Conservation (phyloP, 2,888 invertebrate species). For the Diadegma fenestrale region DNA sequence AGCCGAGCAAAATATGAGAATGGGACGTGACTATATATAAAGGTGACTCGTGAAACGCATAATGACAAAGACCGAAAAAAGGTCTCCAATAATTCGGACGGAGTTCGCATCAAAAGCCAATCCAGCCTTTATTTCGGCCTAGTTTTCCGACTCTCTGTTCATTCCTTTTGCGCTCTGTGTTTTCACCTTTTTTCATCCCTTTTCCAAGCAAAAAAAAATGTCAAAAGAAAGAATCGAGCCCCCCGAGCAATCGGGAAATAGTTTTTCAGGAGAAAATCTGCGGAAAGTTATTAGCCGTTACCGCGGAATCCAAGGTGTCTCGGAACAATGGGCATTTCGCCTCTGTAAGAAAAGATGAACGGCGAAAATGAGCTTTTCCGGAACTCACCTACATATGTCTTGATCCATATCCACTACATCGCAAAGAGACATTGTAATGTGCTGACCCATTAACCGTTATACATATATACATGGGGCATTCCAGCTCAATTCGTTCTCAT, state of each 20-base stretch:
- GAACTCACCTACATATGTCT: not conserved
- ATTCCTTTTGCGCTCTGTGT: not conserved
- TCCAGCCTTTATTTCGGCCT: constrained; percentile 52
- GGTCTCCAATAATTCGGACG: constrained; percentile 55
- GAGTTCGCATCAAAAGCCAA: constrained; percentile 26
- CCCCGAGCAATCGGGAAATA: constrained; percentile 53
- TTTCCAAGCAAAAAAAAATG: constrained; percentile 15
- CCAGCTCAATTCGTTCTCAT: not conserved
- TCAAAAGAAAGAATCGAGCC: constrained; percentile 44
- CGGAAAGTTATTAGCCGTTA: constrained; percentile 79
- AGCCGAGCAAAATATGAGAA: not conserved
- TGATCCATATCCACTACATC: not conserved
- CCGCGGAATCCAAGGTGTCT: constrained; percentile 41
- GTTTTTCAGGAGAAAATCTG: constrained; percentile 76
- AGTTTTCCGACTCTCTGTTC: constrained; percentile 30
- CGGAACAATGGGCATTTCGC: constrained; percentile 56
- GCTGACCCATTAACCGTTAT: constrained; percentile 41
- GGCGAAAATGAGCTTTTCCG: constrained; percentile 49
- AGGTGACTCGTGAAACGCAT: not conserved
- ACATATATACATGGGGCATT: not conserved
- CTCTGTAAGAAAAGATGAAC: constrained; percentile 22
- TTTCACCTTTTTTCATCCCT: not conserved
- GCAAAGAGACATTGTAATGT: constrained; percentile 49
- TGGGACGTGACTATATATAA: not conserved
- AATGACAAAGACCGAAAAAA: not conserved